These are phyloP conservation scores for Selene dorsalis DNA, from an alignment of 2,797 vertebrate genomes.

Conservation along the genomic window DNA sequence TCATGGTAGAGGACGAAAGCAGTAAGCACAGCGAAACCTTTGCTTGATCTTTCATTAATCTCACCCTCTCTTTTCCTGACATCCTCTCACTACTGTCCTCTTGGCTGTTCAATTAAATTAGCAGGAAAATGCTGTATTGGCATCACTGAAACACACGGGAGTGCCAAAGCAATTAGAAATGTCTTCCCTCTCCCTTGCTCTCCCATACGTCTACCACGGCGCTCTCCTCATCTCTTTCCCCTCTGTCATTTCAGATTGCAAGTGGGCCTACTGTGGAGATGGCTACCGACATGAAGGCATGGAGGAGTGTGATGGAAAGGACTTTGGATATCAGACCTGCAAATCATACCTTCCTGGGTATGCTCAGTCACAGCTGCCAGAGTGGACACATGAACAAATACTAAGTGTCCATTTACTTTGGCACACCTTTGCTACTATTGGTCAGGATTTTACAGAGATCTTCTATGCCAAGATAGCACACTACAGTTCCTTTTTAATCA, in stretches of 20 bases:
- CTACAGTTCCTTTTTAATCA: conserved; percentile 19
- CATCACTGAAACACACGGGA: conserved; percentile 54
- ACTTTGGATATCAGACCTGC: conserved; percentile 96
- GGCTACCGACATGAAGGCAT: conserved; percentile 92
- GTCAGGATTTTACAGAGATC: background rate
- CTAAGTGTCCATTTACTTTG: background rate
- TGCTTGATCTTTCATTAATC: conserved; percentile 66
- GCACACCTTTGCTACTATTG: background rate
- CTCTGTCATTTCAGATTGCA: conserved; percentile 86
- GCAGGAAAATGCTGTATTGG: conserved; percentile 75
- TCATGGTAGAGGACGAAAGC: conserved; percentile 54
- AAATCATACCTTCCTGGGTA: conserved; percentile 97
- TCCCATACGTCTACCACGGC: conserved; percentile 5
- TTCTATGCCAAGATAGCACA: conserved; percentile 3
- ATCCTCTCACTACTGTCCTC: conserved; percentile 43
- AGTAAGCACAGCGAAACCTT: conserved; percentile 54
- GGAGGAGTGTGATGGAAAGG: conserved; percentile 96
- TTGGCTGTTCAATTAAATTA: conserved; percentile 76
- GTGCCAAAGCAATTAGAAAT: conserved; percentile 77
- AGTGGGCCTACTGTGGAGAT: conserved; percentile 94
- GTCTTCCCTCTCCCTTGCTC: conserved; percentile 41
- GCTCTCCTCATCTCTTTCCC: conserved; percentile 1
- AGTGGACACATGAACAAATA: background rate
- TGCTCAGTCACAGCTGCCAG: conserved; percentile 25
- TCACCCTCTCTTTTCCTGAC: conserved; percentile 47